Percentiles rank a stretch among this genome's conserved stretches.
Conservation (phyloP, 2,113 vertebrate species). For the Mellivora capensis region DNA sequence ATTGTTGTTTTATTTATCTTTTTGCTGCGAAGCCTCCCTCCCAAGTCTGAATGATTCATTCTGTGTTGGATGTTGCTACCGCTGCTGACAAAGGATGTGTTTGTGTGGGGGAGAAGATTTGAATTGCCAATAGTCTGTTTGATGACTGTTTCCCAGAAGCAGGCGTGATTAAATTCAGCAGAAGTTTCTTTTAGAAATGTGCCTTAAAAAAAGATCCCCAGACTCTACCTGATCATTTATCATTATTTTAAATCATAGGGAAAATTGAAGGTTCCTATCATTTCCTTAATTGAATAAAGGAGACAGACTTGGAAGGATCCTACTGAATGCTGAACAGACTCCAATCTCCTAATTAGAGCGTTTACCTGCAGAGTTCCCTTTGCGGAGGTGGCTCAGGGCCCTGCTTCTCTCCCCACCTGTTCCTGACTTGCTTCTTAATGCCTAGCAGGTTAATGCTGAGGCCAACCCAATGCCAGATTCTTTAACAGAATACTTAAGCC, state of each 20-base stretch:
- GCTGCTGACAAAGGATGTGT: neutral
- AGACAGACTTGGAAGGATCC: constrained; percentile 36
- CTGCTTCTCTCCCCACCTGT: neutral
- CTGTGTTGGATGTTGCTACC: neutral
- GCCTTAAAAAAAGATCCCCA: constrained; percentile 9
- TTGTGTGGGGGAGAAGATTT: constrained; percentile 15
- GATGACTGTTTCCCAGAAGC: constrained; percentile 38
- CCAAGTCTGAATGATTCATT: constrained; percentile 39
- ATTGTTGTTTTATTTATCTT: constrained; percentile 49
- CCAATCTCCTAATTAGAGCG: constrained; percentile 37
- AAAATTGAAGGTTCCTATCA: constrained; percentile 32
- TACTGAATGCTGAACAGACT: constrained; percentile 14
- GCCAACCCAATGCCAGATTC: neutral
- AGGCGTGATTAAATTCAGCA: constrained; percentile 53
- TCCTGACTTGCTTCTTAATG: neutral
- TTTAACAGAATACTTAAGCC: neutral
- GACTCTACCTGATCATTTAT: constrained; percentile 52
- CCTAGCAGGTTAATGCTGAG: neutral
- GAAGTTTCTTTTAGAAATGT: constrained; percentile 48
- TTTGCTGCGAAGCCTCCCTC: neutral
- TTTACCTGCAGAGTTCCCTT: constrained; percentile 7
- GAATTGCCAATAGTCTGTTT: constrained; percentile 43
- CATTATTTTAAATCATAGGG: constrained; percentile 62
- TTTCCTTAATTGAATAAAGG: constrained; percentile 63
- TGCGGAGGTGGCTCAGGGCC: neutral